These are phyloP conservation scores for Botia almorhae DNA, from an alignment of 2,797 vertebrate genomes.

Conservation along the genomic window DNA sequence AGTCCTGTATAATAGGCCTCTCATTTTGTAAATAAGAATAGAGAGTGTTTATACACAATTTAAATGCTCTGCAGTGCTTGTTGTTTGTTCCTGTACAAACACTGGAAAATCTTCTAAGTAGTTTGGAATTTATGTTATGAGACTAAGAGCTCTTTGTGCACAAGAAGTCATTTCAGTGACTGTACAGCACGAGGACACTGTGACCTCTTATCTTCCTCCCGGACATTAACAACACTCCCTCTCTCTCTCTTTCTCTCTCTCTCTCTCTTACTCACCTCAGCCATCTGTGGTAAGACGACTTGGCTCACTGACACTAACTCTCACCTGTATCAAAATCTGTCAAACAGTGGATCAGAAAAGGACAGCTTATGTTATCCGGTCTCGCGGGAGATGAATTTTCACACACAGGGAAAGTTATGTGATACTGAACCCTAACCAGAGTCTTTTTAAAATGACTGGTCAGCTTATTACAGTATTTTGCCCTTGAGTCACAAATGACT, in stretches of 20 bases:
- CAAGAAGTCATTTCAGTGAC: constrained; percentile 15
- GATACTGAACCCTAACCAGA: neutral
- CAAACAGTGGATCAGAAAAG: constrained; percentile 11
- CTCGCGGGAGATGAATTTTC: neutral
- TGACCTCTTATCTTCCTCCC: constrained; percentile 24
- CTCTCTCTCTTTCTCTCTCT: constrained; percentile 4
- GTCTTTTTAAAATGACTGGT: neutral
- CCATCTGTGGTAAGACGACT: constrained; percentile 49
- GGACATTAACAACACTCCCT: constrained; percentile 29
- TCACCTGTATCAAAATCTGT: constrained; percentile 21
- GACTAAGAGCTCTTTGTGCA: neutral
- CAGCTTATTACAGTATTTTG: neutral
- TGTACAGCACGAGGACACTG: constrained; percentile 25
- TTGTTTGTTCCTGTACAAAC: neutral
- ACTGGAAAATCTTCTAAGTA: neutral
- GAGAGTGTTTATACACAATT: neutral
- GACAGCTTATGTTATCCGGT: constrained; percentile 7
- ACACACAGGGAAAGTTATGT: neutral
- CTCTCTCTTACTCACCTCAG: constrained; percentile 12
- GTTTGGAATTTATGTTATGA: neutral
- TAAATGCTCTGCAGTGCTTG: neutral
- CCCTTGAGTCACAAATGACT: neutral
- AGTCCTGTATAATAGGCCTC: neutral
- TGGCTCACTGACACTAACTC: constrained; percentile 36
- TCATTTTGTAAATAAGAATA: neutral